Conservation (phyloP, 2,113 vertebrate genomes). For the Grammatotria lemairii region DNA sequence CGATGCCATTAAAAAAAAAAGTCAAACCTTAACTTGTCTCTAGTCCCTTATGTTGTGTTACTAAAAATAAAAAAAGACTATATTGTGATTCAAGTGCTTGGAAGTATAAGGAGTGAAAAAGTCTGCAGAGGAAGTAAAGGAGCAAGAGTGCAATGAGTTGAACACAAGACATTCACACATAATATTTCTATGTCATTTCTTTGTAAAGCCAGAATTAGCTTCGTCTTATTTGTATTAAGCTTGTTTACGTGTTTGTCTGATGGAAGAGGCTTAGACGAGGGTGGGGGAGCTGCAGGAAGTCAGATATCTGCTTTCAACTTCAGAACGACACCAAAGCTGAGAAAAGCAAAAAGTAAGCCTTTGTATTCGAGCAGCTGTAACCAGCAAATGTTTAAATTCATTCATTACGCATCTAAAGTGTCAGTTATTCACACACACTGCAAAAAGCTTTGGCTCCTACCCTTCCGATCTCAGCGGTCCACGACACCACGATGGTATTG, state of each 20-base stretch:
- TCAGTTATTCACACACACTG: not conserved
- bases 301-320: not conserved
- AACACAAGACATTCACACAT: not conserved
- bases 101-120: not conserved
- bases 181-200: not conserved
- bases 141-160: not conserved
- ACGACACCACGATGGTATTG: conserved; percentile 96
- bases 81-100: not conserved
- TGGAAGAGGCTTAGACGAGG: not conserved
- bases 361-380: not conserved
- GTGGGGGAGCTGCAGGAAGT: not conserved
- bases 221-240: not conserved
- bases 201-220: not conserved
- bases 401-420: not conserved
- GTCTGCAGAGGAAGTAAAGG: not conserved
- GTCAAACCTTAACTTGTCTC: not conserved
- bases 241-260: not conserved
- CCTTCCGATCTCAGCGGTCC: conserved; percentile 95
- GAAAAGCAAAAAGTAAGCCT: not conserved
- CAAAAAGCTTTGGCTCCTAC: conserved; percentile 63
- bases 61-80: not conserved
- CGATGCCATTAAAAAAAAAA: not conserved
- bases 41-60: not conserved
- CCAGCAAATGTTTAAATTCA: not conserved
- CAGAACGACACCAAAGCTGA: not conserved